Evolutionary conservation across 2,113 vertebrate genomes (phyloP).

Genomic region (Paraplagusia blochii): DNA sequence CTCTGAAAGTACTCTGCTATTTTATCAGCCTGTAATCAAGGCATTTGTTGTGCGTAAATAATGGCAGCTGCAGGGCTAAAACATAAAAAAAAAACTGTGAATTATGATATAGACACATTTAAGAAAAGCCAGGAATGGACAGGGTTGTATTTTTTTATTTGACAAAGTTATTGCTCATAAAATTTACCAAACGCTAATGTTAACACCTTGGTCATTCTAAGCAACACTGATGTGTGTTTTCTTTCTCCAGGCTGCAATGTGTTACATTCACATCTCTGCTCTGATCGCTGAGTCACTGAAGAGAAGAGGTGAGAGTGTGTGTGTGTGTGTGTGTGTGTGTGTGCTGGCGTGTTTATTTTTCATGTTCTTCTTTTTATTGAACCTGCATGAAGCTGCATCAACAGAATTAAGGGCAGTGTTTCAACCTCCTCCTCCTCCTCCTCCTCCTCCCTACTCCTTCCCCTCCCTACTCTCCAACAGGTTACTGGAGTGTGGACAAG

Average conservation of each 20-base stretch:
- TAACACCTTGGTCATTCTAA: too few species aligned
- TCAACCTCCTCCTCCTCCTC: constrained; percentile 50
- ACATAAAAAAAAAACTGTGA: too few species aligned
- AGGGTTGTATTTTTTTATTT: too few species aligned
- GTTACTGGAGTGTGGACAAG: constrained; percentile 99
- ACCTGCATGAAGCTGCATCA: constrained; percentile 32
- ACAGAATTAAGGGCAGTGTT: constrained; percentile 26
- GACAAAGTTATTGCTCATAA: too few species aligned
- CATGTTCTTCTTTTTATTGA: constrained; percentile 29
- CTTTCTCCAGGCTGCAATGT: constrained; percentile 90
- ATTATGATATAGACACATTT: too few species aligned
- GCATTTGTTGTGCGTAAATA: too few species aligned
- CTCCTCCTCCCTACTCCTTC: constrained; percentile 65
- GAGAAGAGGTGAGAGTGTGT: constrained; percentile 86
- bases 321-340: constrained; percentile 5
- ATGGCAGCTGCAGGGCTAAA: too few species aligned
- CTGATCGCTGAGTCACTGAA: constrained; percentile 96
- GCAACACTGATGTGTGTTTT: too few species aligned
- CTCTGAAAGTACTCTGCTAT: too few species aligned
- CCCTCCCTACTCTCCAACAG: constrained; percentile 80
- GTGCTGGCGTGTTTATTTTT: not conserved
- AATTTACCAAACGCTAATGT: too few species aligned
- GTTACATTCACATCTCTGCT: constrained; percentile 96
- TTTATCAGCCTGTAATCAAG: too few species aligned
- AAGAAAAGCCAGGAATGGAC: too few species aligned